A percentile compares a stretch with the other conserved stretches of the same genome.
Conservation (phyloP, 2,888 invertebrate species). For the Pomacea canaliculata region DNA sequence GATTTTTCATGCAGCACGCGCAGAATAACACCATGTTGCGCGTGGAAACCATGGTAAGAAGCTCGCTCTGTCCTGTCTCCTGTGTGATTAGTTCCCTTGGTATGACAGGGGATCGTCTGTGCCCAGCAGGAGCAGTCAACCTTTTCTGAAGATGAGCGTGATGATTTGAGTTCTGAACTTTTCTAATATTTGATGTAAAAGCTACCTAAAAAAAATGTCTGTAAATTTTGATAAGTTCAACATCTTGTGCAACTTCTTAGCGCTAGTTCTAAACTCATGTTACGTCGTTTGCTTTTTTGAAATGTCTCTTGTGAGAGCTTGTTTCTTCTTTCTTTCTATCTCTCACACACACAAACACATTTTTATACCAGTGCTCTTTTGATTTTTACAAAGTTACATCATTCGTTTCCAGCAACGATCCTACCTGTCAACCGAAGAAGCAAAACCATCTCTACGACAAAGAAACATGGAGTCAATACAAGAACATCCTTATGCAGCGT, state of each 20-base stretch:
- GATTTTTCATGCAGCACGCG: conserved; percentile 65
- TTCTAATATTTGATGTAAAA: too few species aligned
- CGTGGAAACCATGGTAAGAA: conserved; percentile 65
- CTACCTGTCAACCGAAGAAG: conserved; percentile 61
- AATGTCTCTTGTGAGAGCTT: too few species aligned
- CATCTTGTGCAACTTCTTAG: too few species aligned
- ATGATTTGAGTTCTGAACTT: background rate
- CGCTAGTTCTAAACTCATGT: too few species aligned
- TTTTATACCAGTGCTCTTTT: too few species aligned
- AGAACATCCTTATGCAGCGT: conserved; percentile 57
- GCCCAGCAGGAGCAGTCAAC: background rate
- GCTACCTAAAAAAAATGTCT: too few species aligned
- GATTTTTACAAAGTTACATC: too few species aligned
- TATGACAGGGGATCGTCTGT: background rate
- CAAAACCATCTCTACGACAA: conserved; percentile 58
- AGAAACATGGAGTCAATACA: conserved; percentile 66
- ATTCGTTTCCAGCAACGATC: conserved; percentile 55
- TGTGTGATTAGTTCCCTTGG: too few species aligned
- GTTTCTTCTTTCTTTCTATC: too few species aligned
- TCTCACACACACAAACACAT: too few species aligned
- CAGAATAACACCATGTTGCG: conserved; percentile 68
- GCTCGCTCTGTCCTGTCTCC: background rate
- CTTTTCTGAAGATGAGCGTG: background rate
- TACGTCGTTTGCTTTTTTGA: too few species aligned
- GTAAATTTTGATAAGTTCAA: too few species aligned